Conservation (phyloP, 2,797 vertebrate genomes). For the Arctocebus calabarensis region DNA sequence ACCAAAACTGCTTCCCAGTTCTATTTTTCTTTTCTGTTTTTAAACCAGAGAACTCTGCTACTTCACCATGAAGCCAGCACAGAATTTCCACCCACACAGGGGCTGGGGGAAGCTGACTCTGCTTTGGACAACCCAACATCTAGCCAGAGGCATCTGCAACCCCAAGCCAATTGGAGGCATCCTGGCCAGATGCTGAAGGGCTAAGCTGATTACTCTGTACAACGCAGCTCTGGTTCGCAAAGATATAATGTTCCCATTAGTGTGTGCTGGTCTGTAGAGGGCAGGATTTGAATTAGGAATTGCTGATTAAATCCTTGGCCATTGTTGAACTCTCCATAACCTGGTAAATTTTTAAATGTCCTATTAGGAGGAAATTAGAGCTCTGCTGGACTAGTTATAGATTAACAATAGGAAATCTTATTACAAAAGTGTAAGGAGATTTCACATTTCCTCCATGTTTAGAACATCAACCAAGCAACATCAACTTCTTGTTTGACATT, state of each 20-base stretch:
- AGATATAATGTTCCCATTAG: background rate
- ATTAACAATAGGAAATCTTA: slow-evolving; percentile 65
- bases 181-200: slow-evolving; percentile 44
- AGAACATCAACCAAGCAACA: background rate
- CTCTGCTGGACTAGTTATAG: slow-evolving; percentile 45
- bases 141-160: background rate
- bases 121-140: background rate
- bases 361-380: slow-evolving; percentile 74
- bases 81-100: background rate
- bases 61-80: background rate
- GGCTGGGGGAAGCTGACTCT: background rate
- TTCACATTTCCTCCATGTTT: slow-evolving; percentile 54
- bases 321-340: slow-evolving; percentile 63
- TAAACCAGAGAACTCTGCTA: background rate
- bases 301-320: slow-evolving; percentile 23
- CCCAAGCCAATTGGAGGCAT: background rate
- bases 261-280: background rate
- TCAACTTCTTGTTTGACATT: background rate
- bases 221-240: background rate
- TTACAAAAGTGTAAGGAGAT: slow-evolving; percentile 52
- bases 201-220: slow-evolving; percentile 29
- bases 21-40: background rate
- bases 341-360: slow-evolving; percentile 64
- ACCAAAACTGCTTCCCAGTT: background rate
- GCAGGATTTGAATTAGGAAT: background rate